These are phyloP conservation scores for Pyrocephalus nanus DNA, from an alignment of 2,797 vertebrate species.

Conservation along the genomic window DNA sequence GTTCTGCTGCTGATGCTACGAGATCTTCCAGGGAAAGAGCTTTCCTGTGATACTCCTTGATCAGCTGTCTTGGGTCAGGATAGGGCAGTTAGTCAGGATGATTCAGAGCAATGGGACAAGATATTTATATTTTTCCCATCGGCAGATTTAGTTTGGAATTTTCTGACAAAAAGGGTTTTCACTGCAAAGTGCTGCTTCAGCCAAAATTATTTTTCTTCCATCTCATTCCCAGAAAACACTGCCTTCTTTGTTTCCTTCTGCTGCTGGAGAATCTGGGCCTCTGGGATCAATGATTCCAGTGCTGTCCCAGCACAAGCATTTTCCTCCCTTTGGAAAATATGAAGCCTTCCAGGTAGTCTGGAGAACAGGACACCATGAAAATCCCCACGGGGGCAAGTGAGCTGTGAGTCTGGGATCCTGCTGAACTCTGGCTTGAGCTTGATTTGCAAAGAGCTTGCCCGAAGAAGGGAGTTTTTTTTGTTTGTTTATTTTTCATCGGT, in stretches of 20 bases:
- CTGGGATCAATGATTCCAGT: constrained; percentile 41
- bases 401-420: background rate
- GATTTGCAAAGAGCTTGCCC: background rate
- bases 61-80: background rate
- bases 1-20: background rate
- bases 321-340: constrained; percentile 40
- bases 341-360: constrained; percentile 36
- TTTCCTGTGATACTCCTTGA: background rate
- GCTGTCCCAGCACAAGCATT: constrained; percentile 16
- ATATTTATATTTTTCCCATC: background rate
- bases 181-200: constrained; percentile 40
- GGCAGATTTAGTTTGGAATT: background rate
- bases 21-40: background rate
- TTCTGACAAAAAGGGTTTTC: constrained; percentile 54
- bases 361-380: constrained; percentile 11
- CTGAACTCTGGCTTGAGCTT: background rate
- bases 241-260: constrained; percentile 47
- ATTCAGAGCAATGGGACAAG: background rate
- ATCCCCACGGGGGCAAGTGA: background rate
- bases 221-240: constrained; percentile 52
- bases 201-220: constrained; percentile 65
- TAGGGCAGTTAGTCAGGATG: background rate
- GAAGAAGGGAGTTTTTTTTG: background rate
- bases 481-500: background rate
- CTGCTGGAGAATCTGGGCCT: constrained; percentile 56